Percentiles rank a stretch among this genome's conserved stretches.
phyloP scores from a whole-genome alignment of 2,888 invertebrate species.

The Hedychridium roseum region DNA sequence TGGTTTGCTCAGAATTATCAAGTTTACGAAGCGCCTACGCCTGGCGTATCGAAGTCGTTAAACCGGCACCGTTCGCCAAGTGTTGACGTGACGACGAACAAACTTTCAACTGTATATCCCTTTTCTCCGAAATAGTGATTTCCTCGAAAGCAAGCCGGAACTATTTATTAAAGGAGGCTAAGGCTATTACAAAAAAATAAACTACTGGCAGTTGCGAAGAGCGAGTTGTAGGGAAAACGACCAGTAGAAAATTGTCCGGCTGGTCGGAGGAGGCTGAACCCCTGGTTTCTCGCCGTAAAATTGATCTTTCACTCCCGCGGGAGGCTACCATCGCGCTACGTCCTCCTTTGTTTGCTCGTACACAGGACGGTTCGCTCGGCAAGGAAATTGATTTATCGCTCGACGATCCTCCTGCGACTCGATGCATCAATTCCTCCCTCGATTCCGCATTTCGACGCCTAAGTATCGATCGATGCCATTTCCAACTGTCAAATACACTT shows the following conservation, averaged over 20 bases:
- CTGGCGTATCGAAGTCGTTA: slow-evolving; percentile 7
- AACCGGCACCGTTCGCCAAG: slow-evolving; percentile 2
- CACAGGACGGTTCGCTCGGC: slow-evolving; percentile 30
- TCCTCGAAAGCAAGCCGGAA: too few species aligned
- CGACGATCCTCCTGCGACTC: slow-evolving; percentile 14
- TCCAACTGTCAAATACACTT: neutral
- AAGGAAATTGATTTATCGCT: slow-evolving; percentile 38
- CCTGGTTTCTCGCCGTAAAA: neutral
- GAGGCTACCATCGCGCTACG: neutral
- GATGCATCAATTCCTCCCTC: slow-evolving; percentile 10
- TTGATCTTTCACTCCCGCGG: slow-evolving; percentile 9
- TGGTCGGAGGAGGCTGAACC: too few species aligned
- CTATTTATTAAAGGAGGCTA: too few species aligned
- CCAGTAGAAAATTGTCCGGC: too few species aligned
- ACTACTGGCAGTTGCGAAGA: too few species aligned
- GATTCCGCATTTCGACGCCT: slow-evolving; percentile 8
- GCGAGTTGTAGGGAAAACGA: too few species aligned
- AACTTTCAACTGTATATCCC: too few species aligned
- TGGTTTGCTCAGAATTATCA: slow-evolving; percentile 18
- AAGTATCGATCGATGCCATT: slow-evolving; percentile 9
- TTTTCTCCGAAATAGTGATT: too few species aligned
- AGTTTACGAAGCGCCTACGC: slow-evolving; percentile 10
- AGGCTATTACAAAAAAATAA: too few species aligned
- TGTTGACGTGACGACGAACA: slow-evolving; percentile 18
- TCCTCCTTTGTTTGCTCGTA: slow-evolving; percentile 19